Conservation (phyloP, 1,140 invertebrate species). For the Vanessa tameamea region DNA sequence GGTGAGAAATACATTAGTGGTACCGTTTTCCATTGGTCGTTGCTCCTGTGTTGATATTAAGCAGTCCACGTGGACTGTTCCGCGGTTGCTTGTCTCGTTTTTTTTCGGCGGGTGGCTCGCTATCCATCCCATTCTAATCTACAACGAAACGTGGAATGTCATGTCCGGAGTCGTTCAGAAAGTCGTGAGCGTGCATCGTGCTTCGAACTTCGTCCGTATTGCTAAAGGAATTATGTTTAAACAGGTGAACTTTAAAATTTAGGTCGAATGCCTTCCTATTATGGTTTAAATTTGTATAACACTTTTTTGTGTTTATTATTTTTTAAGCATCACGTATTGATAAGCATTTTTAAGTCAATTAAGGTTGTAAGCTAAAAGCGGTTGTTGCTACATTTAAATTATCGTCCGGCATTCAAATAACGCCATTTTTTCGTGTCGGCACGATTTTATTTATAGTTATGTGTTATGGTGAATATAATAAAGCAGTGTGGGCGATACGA, state of each 20-base stretch:
- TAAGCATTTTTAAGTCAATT: constrained; percentile 81
- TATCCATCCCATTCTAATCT: constrained; percentile 79
- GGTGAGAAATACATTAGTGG: constrained; percentile 80
- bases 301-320: constrained; percentile 45
- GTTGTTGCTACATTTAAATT: constrained; percentile 81
- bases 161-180: constrained; percentile 80
- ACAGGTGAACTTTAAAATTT: constrained; percentile 44
- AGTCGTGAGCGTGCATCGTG: constrained; percentile 81
- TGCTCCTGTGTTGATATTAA: constrained; percentile 79
- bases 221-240: constrained; percentile 57
- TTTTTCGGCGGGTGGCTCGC: constrained; percentile 70
- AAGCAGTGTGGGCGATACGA: constrained; percentile 62
- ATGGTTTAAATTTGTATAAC: constrained; percentile 50
- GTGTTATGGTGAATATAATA: constrained; percentile 69
- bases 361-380: constrained; percentile 80
- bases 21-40: constrained; percentile 80
- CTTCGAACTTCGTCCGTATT: constrained; percentile 64
- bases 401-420: constrained; percentile 79
- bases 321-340: constrained; percentile 59
- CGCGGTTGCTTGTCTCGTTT: constrained; percentile 75
- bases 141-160: constrained; percentile 81
- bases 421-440: constrained; percentile 79
- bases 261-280: constrained; percentile 40
- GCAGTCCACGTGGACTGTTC: constrained; percentile 79
- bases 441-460: constrained; percentile 78